Evolutionary conservation across 23 tunicate species (phyloP), one percentile per base, ranked within the genome.

Genomic region (Ascidia mentula): DNA sequence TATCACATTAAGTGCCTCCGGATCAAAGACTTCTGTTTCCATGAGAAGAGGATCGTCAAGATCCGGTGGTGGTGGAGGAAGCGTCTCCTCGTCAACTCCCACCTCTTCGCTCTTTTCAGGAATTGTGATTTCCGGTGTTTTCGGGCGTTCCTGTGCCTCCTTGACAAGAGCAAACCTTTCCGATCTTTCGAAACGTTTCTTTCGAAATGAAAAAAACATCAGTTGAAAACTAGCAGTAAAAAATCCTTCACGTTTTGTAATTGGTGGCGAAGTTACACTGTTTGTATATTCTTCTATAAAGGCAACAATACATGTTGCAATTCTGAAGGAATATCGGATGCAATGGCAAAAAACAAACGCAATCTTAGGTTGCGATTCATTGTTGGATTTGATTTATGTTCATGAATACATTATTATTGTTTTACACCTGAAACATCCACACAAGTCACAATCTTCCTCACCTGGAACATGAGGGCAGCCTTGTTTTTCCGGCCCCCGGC

Each of bases 391-490:
- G n/a, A n/a, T n/a, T n/a, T n/a, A n/a, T n/a, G n/a, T n/a, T n/a
- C n/a, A n/a, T n/a, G n/a, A n/a, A n/a, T n/a, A n/a, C n/a, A n/a
- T n/a, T n/a, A n/a, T n/a, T n/a, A n/a, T n/a, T n/a, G n/a, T n/a
- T n/a, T n/a, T n/a, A n/a, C n/a, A n/a, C n/a, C n/a, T n/a, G n/a
- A n/a, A n/a, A n/a, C n/a, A n/a, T n/a, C n/a, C n/a, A n/a, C n/a
- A n/a, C n/a, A n/a, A n/a, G n/a, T n/a, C n/a, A n/a, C n/a, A n/a
- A n/a, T n/a, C n/a, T n/a, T n/a, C n/a, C n/a, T n/a, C n/a, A 84
- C 87, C 45, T 84, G 87, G 31, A 84, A 84, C 87, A 84, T 84
- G 26, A 75, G 30, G 0, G 87, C 81, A 1, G 87, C 87, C 60
- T 84, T 84, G 40, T 76, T 84, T 30, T 76, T 60, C 36, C 72